Base-by-base conservation (phyloP, 2,888 invertebrate genomes). In the Elysia crispata region DNA sequence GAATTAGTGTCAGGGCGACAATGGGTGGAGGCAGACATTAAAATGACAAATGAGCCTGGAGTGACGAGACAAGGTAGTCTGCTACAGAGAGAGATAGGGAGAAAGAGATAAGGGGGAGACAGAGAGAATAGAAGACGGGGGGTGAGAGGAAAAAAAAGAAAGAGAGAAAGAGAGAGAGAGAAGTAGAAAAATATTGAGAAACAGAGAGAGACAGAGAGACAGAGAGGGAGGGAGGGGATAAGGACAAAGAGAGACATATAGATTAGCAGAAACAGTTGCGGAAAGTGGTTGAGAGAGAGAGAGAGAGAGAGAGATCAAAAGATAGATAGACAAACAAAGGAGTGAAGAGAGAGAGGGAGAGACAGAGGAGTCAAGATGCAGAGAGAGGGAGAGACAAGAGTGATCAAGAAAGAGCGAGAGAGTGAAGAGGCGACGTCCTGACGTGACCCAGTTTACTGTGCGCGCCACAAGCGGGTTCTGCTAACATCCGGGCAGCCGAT, bases 251-350 rank as follows among this genome's bases (percentile, higher is more conserved):
- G n/a, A 49, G 25, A 41, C n/a, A n/a, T n/a, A n/a, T 8, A 49
- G 72, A 72, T 33, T n/a, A 23, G 41, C 23, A 31, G 0, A 57
- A 57, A 31, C 3, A 66, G 0, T 6, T n/a, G 33, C 50, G 41
- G 15, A 49, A 20, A 66, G 20, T 25, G 25, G 33, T 3, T 33
- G 1, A 49, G 49, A 49, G 72, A 3, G 72, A 41, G 28, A 64
- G 41, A 30, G 41, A 66, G 31, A 28, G 41, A 60, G 11, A 62
- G 69, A 62, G 5, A 77, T 31, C 30, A 54, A 73, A 50, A 33
- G 49, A 49, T 18, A 77, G 62, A 31, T 8, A 57, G 73, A 74
- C 18, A 30, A 57, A 74, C 3, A 57, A 57, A 74, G 20, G n/a
- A 30, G 54, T 8, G 54, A 23, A 57, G 20, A 57, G 57, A 74